phyloP scores from a whole-genome alignment of 2,113 vertebrate genomes.

The Alethe diademata region DNA sequence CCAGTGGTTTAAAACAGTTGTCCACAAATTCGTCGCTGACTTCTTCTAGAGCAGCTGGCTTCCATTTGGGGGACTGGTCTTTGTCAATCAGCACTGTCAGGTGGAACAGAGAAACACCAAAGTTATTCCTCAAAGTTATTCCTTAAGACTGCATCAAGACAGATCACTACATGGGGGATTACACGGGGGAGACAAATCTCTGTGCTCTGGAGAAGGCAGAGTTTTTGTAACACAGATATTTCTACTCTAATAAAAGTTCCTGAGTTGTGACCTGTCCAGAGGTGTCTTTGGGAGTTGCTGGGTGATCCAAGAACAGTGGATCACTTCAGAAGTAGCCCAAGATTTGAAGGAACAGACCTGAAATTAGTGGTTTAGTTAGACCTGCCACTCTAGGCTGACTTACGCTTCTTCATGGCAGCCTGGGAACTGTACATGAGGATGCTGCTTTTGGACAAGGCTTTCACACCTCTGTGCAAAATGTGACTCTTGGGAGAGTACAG shows the following conservation, averaged over 20 bases:
- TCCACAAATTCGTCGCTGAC: slow-evolving; percentile 83
- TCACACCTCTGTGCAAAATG: background rate
- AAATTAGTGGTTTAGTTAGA: background rate
- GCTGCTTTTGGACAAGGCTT: background rate
- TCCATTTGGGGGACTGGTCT: slow-evolving; percentile 90
- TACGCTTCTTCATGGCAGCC: background rate
- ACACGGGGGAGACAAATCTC: background rate
- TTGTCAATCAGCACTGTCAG: slow-evolving; percentile 89
- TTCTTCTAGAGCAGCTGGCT: slow-evolving; percentile 81
- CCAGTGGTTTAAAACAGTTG: slow-evolving; percentile 83
- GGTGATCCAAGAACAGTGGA: background rate
- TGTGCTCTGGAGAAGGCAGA: background rate
- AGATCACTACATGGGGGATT: background rate
- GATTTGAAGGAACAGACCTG: background rate
- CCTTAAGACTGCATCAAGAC: background rate
- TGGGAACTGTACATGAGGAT: rapidly evolving
- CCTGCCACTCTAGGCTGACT: background rate
- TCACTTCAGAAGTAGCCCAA: background rate
- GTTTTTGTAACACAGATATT: background rate
- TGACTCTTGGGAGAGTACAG: background rate
- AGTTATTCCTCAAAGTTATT: background rate
- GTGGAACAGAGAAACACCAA: background rate
- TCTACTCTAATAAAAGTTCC: background rate
- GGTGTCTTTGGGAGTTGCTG: background rate
- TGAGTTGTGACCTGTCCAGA: background rate